Base-by-base conservation (phyloP, 2,888 invertebrate species). In the Actias luna region DNA sequence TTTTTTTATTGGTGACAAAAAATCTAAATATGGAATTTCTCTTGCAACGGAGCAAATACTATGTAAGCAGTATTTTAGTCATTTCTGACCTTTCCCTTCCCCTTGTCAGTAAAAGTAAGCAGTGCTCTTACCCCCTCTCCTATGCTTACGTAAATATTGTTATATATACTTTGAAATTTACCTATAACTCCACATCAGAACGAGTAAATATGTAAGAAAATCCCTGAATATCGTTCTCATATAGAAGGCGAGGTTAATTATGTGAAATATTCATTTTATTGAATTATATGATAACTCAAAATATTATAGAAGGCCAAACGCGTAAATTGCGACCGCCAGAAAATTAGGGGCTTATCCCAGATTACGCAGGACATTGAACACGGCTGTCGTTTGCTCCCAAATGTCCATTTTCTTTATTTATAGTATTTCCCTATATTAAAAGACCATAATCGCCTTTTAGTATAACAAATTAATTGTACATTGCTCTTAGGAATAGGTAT, bases 281-380 rank as follows among this genome's bases (percentile, higher is more conserved):
- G 58, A 61, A 62, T 55, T 62, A 39, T 27, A 57, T 36, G 31
- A 36, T 16, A 63, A 65, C 64, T 61, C 62, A 70, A 69, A 71
- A 71, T 73, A 74, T 75, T 69, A 71, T 69, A 68, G 61, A 68
- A 69, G 71, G 73, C 72, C 69, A 65, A 71, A 67, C 67, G 71
- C 77, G 75, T 80, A 81, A 82, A 80, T 82, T 74, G 77, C 71
- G 74, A 72, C 78, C 74, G 74, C 77, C 74, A 73, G 73, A 80
- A 84, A 84, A 84, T 85, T 82, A 82, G 76, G 68, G 73, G 80
- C 78, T 84, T 84, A 85, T 84, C 83, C 82, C 78, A 73, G 80
- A 83, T 85, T 81, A 83, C 76, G 69, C 72, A 74, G 71, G 76
- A 77, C 81, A 76, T 82, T 78, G 77, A 80, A 78, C 79, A 76